These are phyloP conservation scores for Saccopteryx leptura DNA, from an alignment of 2,113 vertebrate genomes.

Conservation along the genomic window DNA sequence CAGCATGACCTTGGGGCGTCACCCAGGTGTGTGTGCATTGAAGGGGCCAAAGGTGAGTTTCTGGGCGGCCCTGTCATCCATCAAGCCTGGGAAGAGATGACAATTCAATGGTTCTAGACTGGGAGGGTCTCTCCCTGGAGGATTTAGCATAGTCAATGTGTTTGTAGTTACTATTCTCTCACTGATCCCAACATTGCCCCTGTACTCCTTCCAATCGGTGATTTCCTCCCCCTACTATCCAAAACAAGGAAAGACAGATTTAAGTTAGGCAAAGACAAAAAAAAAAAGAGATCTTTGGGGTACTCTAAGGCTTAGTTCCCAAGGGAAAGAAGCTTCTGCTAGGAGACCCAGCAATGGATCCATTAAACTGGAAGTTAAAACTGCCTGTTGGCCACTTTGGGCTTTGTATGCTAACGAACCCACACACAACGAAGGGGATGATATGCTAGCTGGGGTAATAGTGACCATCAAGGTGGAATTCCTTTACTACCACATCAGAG, in stretches of 20 bases:
- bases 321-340: neutral
- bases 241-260: neutral
- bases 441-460: neutral
- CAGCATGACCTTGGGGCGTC: neutral
- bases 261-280: neutral
- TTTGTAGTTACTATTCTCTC: neutral
- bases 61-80: neutral
- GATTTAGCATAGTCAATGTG: neutral
- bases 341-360: neutral
- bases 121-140: neutral
- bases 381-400: neutral
- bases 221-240: neutral
- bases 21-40: neutral
- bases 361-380: neutral
- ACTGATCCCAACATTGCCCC: neutral
- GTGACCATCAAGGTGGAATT: rapidly evolving
- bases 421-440: neutral
- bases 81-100: neutral
- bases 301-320: neutral
- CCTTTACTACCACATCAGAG: neutral
- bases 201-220: neutral
- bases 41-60: neutral
- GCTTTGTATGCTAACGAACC: neutral
- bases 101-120: neutral
- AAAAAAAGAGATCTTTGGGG: neutral